Evolutionary conservation across 2,888 invertebrate genomes (phyloP).

Genomic region (Pammene fasciana): DNA sequence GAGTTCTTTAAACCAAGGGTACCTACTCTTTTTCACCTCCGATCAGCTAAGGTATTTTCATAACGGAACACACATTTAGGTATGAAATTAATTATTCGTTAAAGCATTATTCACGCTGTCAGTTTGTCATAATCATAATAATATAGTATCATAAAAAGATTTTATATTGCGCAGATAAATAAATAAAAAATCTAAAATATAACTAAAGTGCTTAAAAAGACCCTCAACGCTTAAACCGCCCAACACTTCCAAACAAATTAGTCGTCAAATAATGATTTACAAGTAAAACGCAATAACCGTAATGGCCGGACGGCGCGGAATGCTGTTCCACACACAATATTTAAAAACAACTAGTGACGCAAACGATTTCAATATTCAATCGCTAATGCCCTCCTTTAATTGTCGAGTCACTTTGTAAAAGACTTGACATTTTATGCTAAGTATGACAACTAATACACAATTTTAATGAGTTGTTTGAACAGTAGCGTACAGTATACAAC

Average conservation of each 20-base stretch:
- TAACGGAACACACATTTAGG: no score
- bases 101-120: no score
- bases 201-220: background rate
- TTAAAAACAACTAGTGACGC: conserved; percentile 36
- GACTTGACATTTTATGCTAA: background rate
- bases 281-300: conserved; percentile 29
- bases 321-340: conserved; percentile 24
- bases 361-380: conserved; percentile 31
- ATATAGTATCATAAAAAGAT: no score
- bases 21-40: no score
- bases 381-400: conserved; percentile 9
- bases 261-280: conserved; percentile 23
- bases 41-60: no score
- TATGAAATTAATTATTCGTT: no score
- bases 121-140: no score
- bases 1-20: no score
- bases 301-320: conserved; percentile 31
- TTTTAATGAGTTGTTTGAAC: background rate
- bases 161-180: no score
- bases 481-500: background rate
- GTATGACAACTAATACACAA: background rate
- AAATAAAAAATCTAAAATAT: background rate
- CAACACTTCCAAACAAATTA: conserved; percentile 1
- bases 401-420: conserved; percentile 9
- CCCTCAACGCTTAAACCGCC: background rate